Evolutionary conservation across 2,888 invertebrate species (phyloP), one percentile per base, ranked within the genome.

Genomic region (Agonopterix alstromeriana): DNA sequence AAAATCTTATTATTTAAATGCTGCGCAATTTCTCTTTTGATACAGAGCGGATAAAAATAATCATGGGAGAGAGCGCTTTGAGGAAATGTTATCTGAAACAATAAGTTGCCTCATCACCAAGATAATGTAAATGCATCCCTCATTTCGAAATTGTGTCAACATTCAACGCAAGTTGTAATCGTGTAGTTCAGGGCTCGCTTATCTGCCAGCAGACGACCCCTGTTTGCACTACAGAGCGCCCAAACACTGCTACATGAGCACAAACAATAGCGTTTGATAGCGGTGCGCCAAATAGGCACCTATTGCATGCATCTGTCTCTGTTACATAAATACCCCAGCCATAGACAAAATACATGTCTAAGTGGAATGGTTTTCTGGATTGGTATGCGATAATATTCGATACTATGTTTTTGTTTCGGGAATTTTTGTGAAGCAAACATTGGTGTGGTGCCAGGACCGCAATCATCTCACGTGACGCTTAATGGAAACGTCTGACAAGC

Each of bases 161-260:
- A 51, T 57, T 55, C 55, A 52, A 51, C 53, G 51, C 40, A 53
- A 55, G 61, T 61, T 67, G n/a, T 45, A 47, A 50, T 50, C 48
- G 40, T 36, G 45, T 38, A 56, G 52, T 50, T 50, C 63, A 53
- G 56, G 63, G 63, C 52, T 52, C 59, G 70, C 71, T 79, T 80
- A 78, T 77, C 77, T 61, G 65, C 49, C 63, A 58, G 57, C 67
- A 73, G 61, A 66, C 73, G 61, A 55, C 63, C 65, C 66, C 63
- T 79, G 73, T 77, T 77, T 76, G 70, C 65, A 58, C 65, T 64
- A 64, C 65, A 66, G 67, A 68, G 64, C 67, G 60, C 62, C 63
- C 57, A 60, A 75, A 73, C 74, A 76, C 73, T 72, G 67, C 63
- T 60, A 67, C 63, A 62, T 56, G 66, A 67, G 56, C 67, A 56